A percentile compares a stretch with the other conserved stretches of the same genome.
Conservation (phyloP, 2,797 vertebrate genomes). For the Chaunax sp. region DNA sequence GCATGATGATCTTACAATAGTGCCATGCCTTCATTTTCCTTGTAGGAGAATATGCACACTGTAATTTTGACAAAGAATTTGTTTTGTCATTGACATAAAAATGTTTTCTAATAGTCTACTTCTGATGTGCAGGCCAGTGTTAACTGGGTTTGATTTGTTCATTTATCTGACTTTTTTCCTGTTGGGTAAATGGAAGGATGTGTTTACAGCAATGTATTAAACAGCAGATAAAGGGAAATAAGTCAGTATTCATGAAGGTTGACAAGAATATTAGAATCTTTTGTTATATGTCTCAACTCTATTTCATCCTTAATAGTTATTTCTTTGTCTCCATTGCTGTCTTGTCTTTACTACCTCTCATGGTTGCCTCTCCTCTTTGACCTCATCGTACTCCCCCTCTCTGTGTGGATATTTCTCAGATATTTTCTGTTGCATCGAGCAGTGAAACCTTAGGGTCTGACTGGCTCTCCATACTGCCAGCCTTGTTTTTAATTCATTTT, state of each 20-base stretch:
- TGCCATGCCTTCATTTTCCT: constrained; percentile 4
- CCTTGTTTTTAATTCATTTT: constrained; percentile 71
- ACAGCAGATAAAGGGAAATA: constrained; percentile 33
- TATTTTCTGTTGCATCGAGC: constrained; percentile 68
- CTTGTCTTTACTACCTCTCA: constrained; percentile 34
- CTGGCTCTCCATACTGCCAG: constrained; percentile 50
- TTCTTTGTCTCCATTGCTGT: constrained; percentile 54
- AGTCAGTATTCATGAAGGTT: constrained; percentile 37
- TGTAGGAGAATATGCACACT: constrained; percentile 18
- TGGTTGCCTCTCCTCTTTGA: constrained; percentile 30
- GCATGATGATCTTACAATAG: constrained; percentile 26
- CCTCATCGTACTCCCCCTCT: constrained; percentile 31
- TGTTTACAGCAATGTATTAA: constrained; percentile 46
- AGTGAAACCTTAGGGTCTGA: constrained; percentile 65
- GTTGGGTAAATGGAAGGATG: constrained; percentile 54
- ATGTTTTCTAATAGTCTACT: constrained; percentile 49
- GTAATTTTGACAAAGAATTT: constrained; percentile 48
- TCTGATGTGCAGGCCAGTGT: constrained; percentile 36
- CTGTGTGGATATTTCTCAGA: constrained; percentile 49
- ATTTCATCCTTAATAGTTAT: constrained; percentile 26
- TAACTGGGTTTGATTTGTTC: constrained; percentile 55
- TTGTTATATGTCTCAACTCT: constrained; percentile 36
- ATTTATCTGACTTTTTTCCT: constrained; percentile 52
- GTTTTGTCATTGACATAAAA: constrained; percentile 56
- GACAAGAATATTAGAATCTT: background rate